Evolutionary conservation across 2,888 invertebrate species (phyloP).

Genomic region (Agrotis exclamationis): DNA sequence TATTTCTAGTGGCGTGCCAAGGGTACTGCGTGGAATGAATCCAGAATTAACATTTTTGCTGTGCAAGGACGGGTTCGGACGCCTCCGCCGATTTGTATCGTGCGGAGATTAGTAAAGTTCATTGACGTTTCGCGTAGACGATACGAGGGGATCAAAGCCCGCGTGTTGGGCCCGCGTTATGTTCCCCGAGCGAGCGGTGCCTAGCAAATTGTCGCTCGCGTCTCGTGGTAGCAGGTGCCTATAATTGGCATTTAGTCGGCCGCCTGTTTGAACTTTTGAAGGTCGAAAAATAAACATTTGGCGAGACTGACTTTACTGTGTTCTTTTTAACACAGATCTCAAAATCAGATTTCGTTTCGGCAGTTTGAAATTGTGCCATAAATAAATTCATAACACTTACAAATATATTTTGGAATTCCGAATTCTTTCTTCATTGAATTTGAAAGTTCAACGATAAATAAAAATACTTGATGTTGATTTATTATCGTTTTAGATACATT

Average conservation of each 20-base stretch:
- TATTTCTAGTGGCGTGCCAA: slow-evolving; percentile 72
- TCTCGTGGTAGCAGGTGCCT: slow-evolving; percentile 87
- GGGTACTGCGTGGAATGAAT: slow-evolving; percentile 75
- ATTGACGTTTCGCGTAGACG: slow-evolving; percentile 86
- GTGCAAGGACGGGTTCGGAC: slow-evolving; percentile 71
- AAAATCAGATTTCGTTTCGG: slow-evolving; percentile 22
- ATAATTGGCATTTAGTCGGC: slow-evolving; percentile 84
- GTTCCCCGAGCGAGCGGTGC: slow-evolving; percentile 67
- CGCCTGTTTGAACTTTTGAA: slow-evolving; percentile 87
- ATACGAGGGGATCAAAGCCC: slow-evolving; percentile 75
- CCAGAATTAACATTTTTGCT: slow-evolving; percentile 78
- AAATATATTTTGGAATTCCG: neutral
- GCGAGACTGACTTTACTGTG: slow-evolving; percentile 58
- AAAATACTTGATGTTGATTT: neutral
- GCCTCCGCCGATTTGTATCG: slow-evolving; percentile 80
- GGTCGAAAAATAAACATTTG: slow-evolving; percentile 85
- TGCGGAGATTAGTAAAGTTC: slow-evolving; percentile 85
- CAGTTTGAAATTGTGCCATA: slow-evolving; percentile 14
- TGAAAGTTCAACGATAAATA: slow-evolving; percentile 31
- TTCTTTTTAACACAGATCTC: slow-evolving; percentile 47
- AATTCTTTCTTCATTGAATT: slow-evolving; percentile 27
- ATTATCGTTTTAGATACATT: slow-evolving; percentile 8
- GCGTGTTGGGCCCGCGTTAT: slow-evolving; percentile 65
- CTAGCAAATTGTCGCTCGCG: slow-evolving; percentile 83
- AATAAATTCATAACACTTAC: slow-evolving; percentile 27